Percentiles rank a stretch among this genome's conserved stretches.
Conservation (phyloP, 2,113 vertebrate species). For the Megaleporinus macrocephalus region DNA sequence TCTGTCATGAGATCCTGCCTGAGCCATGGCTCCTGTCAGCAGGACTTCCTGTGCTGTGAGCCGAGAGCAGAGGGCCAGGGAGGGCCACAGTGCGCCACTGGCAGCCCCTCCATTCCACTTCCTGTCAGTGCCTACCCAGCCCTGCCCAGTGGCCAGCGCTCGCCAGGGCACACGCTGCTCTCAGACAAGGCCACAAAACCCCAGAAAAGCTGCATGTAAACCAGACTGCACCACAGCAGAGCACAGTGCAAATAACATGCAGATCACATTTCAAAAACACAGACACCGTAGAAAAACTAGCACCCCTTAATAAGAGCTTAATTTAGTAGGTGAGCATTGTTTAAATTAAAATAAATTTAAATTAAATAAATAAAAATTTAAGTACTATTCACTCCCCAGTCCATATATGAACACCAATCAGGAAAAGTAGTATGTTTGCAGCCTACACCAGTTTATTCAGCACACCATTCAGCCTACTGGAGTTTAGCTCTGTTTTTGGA, state of each 20-base stretch:
- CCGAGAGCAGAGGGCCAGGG: conserved; percentile 56
- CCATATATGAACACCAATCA: too few relatives aligned
- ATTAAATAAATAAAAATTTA: too few relatives aligned
- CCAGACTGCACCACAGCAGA: neutral
- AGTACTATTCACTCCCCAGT: too few relatives aligned
- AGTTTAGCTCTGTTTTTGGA: too few relatives aligned
- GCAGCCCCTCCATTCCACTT: conserved; percentile 42
- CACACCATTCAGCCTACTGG: too few relatives aligned
- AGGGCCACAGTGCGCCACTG: conserved; percentile 51
- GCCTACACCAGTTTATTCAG: too few relatives aligned
- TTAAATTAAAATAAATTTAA: too few relatives aligned
- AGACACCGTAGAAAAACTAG: too few relatives aligned
- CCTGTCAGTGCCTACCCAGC: conserved; percentile 53
- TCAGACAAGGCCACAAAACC: conserved; percentile 23
- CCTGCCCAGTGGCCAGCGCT: conserved; percentile 45
- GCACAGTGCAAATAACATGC: neutral
- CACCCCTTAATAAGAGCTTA: too few relatives aligned
- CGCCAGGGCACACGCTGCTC: conserved; percentile 41
- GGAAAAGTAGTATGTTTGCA: too few relatives aligned
- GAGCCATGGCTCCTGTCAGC: conserved; percentile 57
- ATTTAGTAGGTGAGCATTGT: too few relatives aligned
- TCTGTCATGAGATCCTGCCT: conserved; percentile 59
- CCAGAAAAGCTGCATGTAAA: conserved; percentile 7
- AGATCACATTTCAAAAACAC: neutral
- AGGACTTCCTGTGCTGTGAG: conserved; percentile 61